Base-by-base conservation (phyloP, 2,888 invertebrate species). In the Periphyllus acericola region DNA sequence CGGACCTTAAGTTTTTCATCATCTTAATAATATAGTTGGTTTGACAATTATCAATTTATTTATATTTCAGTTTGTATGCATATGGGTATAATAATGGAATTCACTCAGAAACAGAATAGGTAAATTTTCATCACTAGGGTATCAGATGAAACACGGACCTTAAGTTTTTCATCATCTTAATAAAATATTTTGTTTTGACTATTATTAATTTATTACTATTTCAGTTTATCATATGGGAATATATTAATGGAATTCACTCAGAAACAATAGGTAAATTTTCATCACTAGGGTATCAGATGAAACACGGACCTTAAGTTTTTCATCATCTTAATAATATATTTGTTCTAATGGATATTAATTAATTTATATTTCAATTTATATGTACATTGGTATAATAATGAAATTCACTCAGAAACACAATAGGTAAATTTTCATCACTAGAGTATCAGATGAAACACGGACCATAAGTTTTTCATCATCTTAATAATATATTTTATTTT, bases 111-210 rank as follows among this genome's bases (percentile, higher is more conserved):
- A 40, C 9, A 76, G 46, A 8, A 6, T 21, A 46, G 21, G 82
- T 9, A 55, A 21, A 72, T 19, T 0, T 11, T 74, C 79, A 88
- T 83, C 82, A 83, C 75, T 74, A 29, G 4, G 52, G 34, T 88
- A 68, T 88, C 71, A 88, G 52, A 82, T 83, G 83, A 88, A 83
- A 88, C 82, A 82, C 66, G 75, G 66, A 88, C 76, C 88, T 46
- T 75, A 60, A 52, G 29, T 55, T 82, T 68, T 82, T 82, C 68
- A 82, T 82, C 87, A 87, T 82, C 1, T 52, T 52, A 3, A 36
- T n/a, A n/a, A n/a, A n/a, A n/a, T n/a, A n/a, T n/a, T n/a, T n/a
- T n/a, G n/a, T n/a, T n/a, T n/a, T n/a, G n/a, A n/a, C n/a, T n/a
- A n/a, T n/a, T n/a, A n/a, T n/a, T n/a, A n/a, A n/a, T n/a, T 29